These are phyloP conservation scores for Drosophila auraria DNA, from an alignment of 1,140 invertebrate genomes.

Conservation along the genomic window DNA sequence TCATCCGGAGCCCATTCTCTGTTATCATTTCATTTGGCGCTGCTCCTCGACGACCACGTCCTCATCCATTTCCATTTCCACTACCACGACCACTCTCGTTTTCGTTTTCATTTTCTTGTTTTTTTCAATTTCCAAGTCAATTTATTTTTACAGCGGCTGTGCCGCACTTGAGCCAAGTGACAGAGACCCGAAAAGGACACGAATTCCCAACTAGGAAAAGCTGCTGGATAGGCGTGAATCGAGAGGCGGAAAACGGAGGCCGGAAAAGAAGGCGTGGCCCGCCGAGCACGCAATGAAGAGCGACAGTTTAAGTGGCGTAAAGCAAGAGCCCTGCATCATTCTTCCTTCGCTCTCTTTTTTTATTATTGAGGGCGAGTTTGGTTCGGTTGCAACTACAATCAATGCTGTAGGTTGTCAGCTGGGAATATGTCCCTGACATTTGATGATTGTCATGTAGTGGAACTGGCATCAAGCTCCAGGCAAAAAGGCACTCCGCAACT, in stretches of 20 bases:
- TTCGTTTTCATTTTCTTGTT: slow-evolving; percentile 41
- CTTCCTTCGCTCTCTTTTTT: slow-evolving; percentile 15
- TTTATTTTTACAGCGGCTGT: slow-evolving; percentile 78
- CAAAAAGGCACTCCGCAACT: slow-evolving; percentile 15
- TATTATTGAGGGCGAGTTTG: not conserved
- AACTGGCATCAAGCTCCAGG: slow-evolving; percentile 9
- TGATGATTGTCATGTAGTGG: slow-evolving; percentile 45
- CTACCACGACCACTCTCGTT: slow-evolving; percentile 32
- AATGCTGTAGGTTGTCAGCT: slow-evolving; percentile 45
- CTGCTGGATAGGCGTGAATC: slow-evolving; percentile 46
- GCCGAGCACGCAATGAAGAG: slow-evolving; percentile 65
- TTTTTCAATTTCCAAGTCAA: slow-evolving; percentile 83
- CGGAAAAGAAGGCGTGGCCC: slow-evolving; percentile 5
- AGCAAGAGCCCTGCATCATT: slow-evolving; percentile 46
- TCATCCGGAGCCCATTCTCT: slow-evolving; percentile 45
- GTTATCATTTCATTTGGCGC: slow-evolving; percentile 53
- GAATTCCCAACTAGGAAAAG: slow-evolving; percentile 23
- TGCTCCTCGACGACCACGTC: slow-evolving; percentile 28
- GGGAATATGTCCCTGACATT: slow-evolving; percentile 50
- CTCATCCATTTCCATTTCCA: slow-evolving; percentile 42
- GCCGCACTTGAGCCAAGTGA: slow-evolving; percentile 51
- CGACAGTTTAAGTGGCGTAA: slow-evolving; percentile 71
- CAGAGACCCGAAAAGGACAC: slow-evolving; percentile 57
- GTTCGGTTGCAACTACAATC: slow-evolving; percentile 37
- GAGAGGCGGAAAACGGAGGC: slow-evolving; percentile 17